Base-by-base conservation (phyloP, 2,888 invertebrate species). In the Aporophyla lueneburgensis region DNA sequence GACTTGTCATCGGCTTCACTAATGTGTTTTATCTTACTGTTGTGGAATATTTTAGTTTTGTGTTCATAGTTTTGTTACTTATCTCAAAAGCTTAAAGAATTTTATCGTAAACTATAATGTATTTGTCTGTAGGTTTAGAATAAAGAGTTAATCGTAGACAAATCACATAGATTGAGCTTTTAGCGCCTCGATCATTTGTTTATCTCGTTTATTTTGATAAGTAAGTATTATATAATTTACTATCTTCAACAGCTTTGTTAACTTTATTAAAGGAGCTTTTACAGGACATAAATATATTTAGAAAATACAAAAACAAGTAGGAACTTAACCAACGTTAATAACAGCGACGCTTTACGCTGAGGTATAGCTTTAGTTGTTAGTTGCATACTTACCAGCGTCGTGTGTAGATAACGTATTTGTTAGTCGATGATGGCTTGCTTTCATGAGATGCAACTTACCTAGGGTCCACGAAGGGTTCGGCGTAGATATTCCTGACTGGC, bases 391-490 rank as follows among this genome's bases (percentile, higher is more conserved):
- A 89, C 89, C 86, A 80, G 59, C 19, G 46, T n/a, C 51, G 2
- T 19, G 9, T 40, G 74, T 56, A 43, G 61, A 74, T 27, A 19
- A 24, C 24, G n/a, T 43, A 12, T 78, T 53, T 83, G 84, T 87
- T 88, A 89, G 78, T 88, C 53, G 79, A 53, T 73, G 78, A 53
- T 73, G 78, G n/a, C 51, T 72, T 67, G 80, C 73, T 77, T 69
- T 78, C 65, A 43, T 69, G 62, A 79, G 82, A 53, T 73, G 71
- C 68, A 76, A 94, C 96, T 96, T 94, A 97, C 97, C 97, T 96
- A 92, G 96, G 97, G 91, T 97, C 97, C 86, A 97, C 97, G 95
- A 97, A 97, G 89, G 97, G 97, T 91, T 97, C 97, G 59, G 97
- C 97, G 90, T 97, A 97, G 93, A 97, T 97, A 93, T 97, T 97